Conservation (phyloP, 2,113 vertebrate genomes). For the Otocyon megalotis region DNA sequence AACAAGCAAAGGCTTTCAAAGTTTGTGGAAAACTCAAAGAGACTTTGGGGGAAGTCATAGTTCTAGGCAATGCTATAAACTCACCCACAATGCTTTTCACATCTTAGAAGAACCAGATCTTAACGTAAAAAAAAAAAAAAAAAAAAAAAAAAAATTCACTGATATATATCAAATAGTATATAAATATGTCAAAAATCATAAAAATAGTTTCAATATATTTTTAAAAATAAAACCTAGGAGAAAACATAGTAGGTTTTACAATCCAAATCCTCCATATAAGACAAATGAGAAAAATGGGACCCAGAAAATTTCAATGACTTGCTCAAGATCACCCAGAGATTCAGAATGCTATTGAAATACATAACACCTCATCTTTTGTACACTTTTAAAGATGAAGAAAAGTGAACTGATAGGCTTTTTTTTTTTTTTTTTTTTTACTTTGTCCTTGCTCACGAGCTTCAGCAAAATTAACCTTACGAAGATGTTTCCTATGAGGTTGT, state of each 20-base stretch:
- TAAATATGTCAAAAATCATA: slow-evolving; percentile 9
- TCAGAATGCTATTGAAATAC: background rate
- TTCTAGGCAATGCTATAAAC: background rate
- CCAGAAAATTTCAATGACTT: background rate
- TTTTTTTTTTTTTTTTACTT: background rate
- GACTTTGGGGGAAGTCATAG: background rate
- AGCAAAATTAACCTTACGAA: background rate
- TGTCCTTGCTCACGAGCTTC: slow-evolving; percentile 3
- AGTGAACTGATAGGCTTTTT: background rate
- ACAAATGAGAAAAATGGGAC: background rate
- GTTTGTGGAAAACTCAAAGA: background rate
- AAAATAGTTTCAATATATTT: slow-evolving; percentile 17
- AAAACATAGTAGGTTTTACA: background rate
- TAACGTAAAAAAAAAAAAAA: background rate
- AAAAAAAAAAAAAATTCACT: background rate
- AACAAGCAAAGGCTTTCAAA: background rate
- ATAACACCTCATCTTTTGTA: background rate
- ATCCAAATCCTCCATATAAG: background rate
- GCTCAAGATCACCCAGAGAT: background rate
- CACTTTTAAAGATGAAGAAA: slow-evolving; percentile 10
- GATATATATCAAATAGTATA: background rate
- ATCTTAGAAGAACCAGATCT: background rate
- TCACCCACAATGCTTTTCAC: background rate
- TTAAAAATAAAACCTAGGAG: slow-evolving; percentile 12
- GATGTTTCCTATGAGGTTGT: background rate